Percentiles rank a stretch among this genome's conserved stretches.
Conservation (phyloP, 1,140 invertebrate genomes). For the Drosophila kurseongensis region DNA sequence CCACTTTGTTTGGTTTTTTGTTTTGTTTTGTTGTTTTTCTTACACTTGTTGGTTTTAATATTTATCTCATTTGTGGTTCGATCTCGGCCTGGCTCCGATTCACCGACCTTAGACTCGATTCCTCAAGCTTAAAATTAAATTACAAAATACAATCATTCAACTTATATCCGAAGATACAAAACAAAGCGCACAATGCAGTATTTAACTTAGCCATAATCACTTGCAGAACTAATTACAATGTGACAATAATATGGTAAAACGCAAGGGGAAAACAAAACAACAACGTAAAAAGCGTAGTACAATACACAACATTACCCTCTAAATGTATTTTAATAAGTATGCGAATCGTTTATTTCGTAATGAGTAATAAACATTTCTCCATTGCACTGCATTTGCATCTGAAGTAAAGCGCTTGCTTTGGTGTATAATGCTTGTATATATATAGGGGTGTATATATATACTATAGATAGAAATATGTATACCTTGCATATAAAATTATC, state of each 20-base stretch:
- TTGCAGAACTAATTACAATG: conserved; percentile 56
- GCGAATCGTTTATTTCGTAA: conserved; percentile 56
- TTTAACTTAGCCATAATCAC: conserved; percentile 56
- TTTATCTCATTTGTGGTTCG: conserved; percentile 34
- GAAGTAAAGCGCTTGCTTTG: conserved; percentile 60
- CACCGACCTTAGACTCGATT: conserved; percentile 30
- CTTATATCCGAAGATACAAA: conserved; percentile 64
- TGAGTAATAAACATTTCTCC: conserved; percentile 59
- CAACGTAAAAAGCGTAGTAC: conserved; percentile 44
- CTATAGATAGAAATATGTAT: conserved; percentile 73
- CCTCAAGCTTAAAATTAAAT: conserved; percentile 66
- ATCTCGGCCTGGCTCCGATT: conserved; percentile 27
- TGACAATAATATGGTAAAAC: conserved; percentile 39
- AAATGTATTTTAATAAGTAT: conserved; percentile 57
- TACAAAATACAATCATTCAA: conserved; percentile 64
- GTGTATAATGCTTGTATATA: conserved; percentile 52
- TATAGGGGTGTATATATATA: conserved; percentile 53
- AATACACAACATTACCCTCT: conserved; percentile 72
- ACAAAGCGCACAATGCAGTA: conserved; percentile 67
- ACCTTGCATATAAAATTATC: conserved; percentile 73
- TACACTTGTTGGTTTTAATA: conserved; percentile 45
- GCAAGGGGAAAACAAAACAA: conserved; percentile 55
- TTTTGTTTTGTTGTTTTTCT: conserved; percentile 31
- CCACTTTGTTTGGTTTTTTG: conserved; percentile 35
- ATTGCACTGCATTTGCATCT: conserved; percentile 50